phyloP scores from a whole-genome alignment of 1,140 invertebrate genomes.

The Samia ricini region DNA sequence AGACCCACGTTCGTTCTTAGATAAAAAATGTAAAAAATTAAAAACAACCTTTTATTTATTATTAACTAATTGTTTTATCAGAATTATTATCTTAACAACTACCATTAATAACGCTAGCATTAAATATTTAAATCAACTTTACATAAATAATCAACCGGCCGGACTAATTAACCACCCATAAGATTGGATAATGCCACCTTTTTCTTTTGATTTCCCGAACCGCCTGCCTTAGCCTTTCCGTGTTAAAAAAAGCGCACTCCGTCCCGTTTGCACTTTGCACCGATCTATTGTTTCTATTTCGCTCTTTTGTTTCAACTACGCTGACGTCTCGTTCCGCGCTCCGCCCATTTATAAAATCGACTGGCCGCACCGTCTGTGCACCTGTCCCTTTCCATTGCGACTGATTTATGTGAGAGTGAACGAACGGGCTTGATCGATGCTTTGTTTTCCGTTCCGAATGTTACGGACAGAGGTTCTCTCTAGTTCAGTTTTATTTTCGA shows the following conservation, averaged over 20 bases:
- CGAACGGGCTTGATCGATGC: constrained; percentile 69
- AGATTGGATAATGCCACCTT: constrained; percentile 32
- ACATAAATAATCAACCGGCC: constrained; percentile 1
- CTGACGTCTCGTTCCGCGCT: constrained; percentile 63
- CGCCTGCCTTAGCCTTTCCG: constrained; percentile 59
- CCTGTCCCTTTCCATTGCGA: constrained; percentile 69
- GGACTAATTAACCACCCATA: constrained; percentile 7
- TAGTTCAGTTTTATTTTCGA: constrained; percentile 27
- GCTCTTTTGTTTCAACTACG: constrained; percentile 70
- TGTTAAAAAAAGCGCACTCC: constrained; percentile 39
- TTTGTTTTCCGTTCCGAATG: constrained; percentile 47
- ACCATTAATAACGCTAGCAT: background rate
- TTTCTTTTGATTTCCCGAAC: constrained; percentile 68
- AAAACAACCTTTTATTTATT: background rate
- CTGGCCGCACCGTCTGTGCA: constrained; percentile 55
- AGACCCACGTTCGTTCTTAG: background rate
- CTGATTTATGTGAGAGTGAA: constrained; percentile 76
- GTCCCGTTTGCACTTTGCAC: constrained; percentile 60
- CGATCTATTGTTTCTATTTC: constrained; percentile 67
- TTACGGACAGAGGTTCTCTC: constrained; percentile 21
- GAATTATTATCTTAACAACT: background rate
- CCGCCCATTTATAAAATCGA: constrained; percentile 76
- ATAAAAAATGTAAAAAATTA: background rate
- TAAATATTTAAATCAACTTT: constrained; percentile 1
- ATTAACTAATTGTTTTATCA: background rate